phyloP scores from a whole-genome alignment of 2,797 vertebrate genomes.

The Rhodeus uyekii region DNA sequence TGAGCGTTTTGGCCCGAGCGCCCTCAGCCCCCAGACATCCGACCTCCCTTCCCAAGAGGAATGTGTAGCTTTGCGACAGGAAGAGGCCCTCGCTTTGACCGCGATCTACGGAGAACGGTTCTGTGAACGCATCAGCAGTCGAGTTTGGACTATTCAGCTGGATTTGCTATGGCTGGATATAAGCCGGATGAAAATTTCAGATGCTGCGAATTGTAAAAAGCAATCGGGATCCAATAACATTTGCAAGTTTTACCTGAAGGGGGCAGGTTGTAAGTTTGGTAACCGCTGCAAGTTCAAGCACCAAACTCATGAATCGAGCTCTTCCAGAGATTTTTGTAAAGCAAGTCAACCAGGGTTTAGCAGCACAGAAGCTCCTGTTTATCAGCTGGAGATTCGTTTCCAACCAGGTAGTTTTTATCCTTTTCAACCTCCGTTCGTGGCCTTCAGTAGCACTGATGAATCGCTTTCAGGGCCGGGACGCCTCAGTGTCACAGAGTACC shows the following conservation, averaged over 20 bases:
- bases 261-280: slow-evolving; percentile 88
- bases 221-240: slow-evolving; percentile 65
- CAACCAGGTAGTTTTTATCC: slow-evolving; percentile 89
- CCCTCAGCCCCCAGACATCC: slow-evolving; percentile 68
- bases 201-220: slow-evolving; percentile 39
- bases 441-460: slow-evolving; percentile 90
- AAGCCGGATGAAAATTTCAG: background rate
- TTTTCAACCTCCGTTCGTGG: slow-evolving; percentile 88
- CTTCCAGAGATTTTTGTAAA: slow-evolving; percentile 48
- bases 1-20: slow-evolving; percentile 81
- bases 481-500: slow-evolving; percentile 85
- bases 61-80: slow-evolving; percentile 85
- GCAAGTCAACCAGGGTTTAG: slow-evolving; percentile 80
- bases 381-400: slow-evolving; percentile 93
- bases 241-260: slow-evolving; percentile 88
- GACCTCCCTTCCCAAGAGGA: slow-evolving; percentile 75
- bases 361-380: slow-evolving; percentile 74
- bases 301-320: slow-evolving; percentile 67
- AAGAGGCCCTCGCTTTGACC: slow-evolving; percentile 87
- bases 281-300: slow-evolving; percentile 89
- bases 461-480: slow-evolving; percentile 82
- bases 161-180: slow-evolving; percentile 78
- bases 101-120: slow-evolving; percentile 95
- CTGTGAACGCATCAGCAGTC: slow-evolving; percentile 86
- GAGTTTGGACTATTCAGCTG: slow-evolving; percentile 88